These are phyloP conservation scores for Thumatha senex DNA, from an alignment of 2,888 invertebrate genomes.

Conservation along the genomic window DNA sequence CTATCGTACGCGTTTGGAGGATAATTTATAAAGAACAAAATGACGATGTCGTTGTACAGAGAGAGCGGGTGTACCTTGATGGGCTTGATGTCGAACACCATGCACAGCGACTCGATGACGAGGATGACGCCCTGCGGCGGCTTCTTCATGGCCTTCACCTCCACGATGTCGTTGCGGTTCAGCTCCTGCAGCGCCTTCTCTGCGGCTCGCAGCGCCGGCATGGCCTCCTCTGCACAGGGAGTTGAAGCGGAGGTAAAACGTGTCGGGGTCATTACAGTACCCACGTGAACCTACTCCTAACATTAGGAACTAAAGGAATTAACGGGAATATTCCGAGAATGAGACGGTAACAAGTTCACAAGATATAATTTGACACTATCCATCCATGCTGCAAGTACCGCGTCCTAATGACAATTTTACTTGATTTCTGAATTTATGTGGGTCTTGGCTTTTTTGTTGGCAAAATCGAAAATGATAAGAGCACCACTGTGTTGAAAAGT, in stretches of 20 bases:
- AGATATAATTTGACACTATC: no score
- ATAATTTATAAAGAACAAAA: no score
- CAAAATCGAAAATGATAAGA: no score
- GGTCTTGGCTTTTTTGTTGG: no score
- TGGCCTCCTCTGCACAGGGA: slow-evolving; percentile 84
- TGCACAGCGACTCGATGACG: slow-evolving; percentile 93
- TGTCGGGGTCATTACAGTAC: neutral
- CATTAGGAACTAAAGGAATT: neutral
- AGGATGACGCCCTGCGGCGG: slow-evolving; percentile 93
- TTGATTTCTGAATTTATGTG: no score
- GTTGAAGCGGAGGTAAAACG: neutral
- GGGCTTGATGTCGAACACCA: slow-evolving; percentile 91
- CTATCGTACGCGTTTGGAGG: no score
- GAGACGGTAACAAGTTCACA: no score
- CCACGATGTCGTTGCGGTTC: slow-evolving; percentile 95
- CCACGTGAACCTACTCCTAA: neutral
- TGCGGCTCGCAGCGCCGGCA: slow-evolving; percentile 94
- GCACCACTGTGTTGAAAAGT: no score
- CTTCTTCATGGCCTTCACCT: slow-evolving; percentile 96
- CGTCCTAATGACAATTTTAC: no score
- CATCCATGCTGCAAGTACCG: no score
- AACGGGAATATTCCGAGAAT: neutral
- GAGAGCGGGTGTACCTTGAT: slow-evolving; percentile 87
- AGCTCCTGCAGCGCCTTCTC: slow-evolving; percentile 93
- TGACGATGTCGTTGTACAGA: no score